Evolutionary conservation across 2,888 invertebrate genomes (phyloP).

Genomic region (Drosophila subquinaria): DNA sequence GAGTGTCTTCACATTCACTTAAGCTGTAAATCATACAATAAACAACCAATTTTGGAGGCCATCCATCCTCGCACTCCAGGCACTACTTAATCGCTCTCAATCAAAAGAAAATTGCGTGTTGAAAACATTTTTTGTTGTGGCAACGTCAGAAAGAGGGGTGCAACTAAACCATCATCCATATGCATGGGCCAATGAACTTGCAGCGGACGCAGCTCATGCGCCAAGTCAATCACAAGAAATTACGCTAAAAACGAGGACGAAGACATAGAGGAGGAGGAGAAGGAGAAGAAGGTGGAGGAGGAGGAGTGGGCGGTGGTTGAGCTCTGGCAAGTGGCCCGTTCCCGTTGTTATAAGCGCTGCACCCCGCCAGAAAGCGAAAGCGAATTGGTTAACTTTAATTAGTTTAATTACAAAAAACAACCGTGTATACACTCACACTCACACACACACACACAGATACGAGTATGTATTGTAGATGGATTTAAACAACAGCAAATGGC

Average conservation of each 20-base stretch:
- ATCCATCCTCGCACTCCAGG: constrained; percentile 19
- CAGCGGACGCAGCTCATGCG: constrained; percentile 41
- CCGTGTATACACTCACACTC: not conserved
- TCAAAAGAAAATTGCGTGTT: constrained; percentile 62
- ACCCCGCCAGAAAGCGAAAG: constrained; percentile 67
- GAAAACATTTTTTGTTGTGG: constrained; percentile 58
- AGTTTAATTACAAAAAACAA: constrained; percentile 65
- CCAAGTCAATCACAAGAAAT: constrained; percentile 55
- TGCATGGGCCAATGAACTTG: constrained; percentile 54
- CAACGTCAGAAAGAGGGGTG: not conserved
- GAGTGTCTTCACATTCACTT: constrained; percentile 6
- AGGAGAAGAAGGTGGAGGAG: not conserved
- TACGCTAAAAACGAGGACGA: constrained; percentile 22
- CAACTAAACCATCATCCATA: constrained; percentile 8
- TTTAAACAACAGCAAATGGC: constrained; percentile 30
- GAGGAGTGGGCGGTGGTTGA: not conserved
- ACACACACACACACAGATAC: not conserved
- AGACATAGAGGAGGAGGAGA: not conserved
- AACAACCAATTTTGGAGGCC: constrained; percentile 8
- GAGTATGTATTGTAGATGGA: not conserved
- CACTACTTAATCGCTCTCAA: constrained; percentile 27
- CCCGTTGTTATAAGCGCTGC: constrained; percentile 12
- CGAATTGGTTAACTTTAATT: constrained; percentile 73
- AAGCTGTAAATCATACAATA: constrained; percentile 12
- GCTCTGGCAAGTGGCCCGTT: constrained; percentile 37